Evolutionary conservation across 2,888 invertebrate species (phyloP).

Genomic region (Dioctria linearis): DNA sequence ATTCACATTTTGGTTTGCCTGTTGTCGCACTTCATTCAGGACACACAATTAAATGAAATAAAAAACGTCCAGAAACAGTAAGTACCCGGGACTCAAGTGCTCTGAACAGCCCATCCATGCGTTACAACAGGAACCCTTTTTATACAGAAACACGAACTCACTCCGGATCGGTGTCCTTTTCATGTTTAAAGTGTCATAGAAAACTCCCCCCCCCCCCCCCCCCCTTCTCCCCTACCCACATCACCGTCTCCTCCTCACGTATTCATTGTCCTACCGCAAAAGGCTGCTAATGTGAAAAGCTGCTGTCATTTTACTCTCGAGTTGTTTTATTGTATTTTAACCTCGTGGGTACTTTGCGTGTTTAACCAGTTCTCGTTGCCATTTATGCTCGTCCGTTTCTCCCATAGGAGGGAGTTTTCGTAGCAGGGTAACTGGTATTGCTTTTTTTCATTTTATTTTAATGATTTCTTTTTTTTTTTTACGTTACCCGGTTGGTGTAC

Average conservation of each 20-base stretch:
- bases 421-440: slow-evolving; percentile 5
- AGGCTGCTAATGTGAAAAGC: slow-evolving; percentile 58
- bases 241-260: neutral
- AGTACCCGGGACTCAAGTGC: slow-evolving; percentile 48
- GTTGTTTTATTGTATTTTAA: slow-evolving; percentile 57
- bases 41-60: slow-evolving; percentile 29
- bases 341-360: slow-evolving; percentile 57
- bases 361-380: slow-evolving; percentile 58
- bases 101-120: slow-evolving; percentile 53
- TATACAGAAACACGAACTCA: neutral
- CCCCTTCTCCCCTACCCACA: neutral
- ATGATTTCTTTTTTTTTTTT: slow-evolving; percentile 2
- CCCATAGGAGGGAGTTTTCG: slow-evolving; percentile 11
- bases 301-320: slow-evolving; percentile 59
- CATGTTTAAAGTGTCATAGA: slow-evolving; percentile 56
- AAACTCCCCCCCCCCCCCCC: slow-evolving; percentile 1
- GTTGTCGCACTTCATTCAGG: slow-evolving; percentile 46
- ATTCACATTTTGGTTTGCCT: slow-evolving; percentile 58
- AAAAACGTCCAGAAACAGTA: slow-evolving; percentile 22
- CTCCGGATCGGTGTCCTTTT: slow-evolving; percentile 46
- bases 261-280: slow-evolving; percentile 52
- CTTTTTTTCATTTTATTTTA: neutral
- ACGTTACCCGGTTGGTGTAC: neutral
- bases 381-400: slow-evolving; percentile 31
- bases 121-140: slow-evolving; percentile 51